phyloP scores from a whole-genome alignment of 2,113 vertebrate species.

The Scomber japonicus region DNA sequence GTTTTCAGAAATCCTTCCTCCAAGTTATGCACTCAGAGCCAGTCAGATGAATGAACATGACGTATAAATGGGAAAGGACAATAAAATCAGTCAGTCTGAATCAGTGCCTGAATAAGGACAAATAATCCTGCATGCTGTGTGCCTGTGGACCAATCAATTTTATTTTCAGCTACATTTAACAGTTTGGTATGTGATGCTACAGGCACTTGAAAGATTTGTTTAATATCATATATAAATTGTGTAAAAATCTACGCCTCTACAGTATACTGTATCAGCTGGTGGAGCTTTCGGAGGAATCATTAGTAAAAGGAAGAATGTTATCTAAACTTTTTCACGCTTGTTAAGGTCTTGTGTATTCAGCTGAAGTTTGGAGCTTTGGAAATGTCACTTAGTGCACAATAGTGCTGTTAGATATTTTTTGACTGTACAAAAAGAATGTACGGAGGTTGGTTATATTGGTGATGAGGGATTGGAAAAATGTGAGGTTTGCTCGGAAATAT shows the following conservation, averaged over 20 bases:
- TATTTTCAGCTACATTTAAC: conserved; percentile 32
- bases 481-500: background rate
- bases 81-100: conserved; percentile 14
- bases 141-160: conserved; percentile 5
- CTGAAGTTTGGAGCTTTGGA: too few species aligned
- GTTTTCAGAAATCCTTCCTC: conserved; percentile 9
- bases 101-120: conserved; percentile 8
- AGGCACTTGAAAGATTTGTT: background rate
- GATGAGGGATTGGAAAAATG: background rate
- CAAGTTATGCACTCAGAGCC: conserved; percentile 23
- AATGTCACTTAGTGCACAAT: too few species aligned
- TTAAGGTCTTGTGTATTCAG: too few species aligned
- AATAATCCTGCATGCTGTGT: conserved; percentile 8
- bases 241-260: too few species aligned
- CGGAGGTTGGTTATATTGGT: too few species aligned
- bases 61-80: conserved; percentile 2
- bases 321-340: too few species aligned
- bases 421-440: too few species aligned
- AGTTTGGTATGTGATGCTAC: background rate
- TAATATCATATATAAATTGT: too few species aligned
- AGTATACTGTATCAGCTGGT: too few species aligned
- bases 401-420: too few species aligned
- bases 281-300: too few species aligned
- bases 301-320: too few species aligned
- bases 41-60: conserved; percentile 36